A percentile compares a stretch with the other conserved stretches of the same genome.
phyloP scores from a whole-genome alignment of 2,797 vertebrate genomes.

The Chelon auratus region DNA sequence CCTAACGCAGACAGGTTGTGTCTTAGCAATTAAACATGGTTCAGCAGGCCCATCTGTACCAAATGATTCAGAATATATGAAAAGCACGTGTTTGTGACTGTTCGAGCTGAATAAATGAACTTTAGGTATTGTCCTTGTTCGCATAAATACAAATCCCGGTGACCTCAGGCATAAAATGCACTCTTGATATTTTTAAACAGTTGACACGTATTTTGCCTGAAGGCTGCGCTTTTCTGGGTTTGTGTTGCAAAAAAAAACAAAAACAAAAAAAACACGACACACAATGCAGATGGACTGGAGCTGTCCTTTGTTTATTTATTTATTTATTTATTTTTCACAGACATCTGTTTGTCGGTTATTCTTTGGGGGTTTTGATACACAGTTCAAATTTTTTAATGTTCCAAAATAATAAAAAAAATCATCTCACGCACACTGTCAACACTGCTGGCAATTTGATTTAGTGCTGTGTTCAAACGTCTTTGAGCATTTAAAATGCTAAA shows the following conservation, averaged over 20 bases:
- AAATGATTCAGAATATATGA: slow-evolving; percentile 50
- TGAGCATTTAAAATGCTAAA: neutral
- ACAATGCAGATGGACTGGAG: slow-evolving; percentile 26
- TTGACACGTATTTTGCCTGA: slow-evolving; percentile 38
- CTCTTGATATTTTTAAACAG: slow-evolving; percentile 69
- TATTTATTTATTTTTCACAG: neutral
- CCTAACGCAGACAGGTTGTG: slow-evolving; percentile 56
- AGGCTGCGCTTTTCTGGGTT: slow-evolving; percentile 56
- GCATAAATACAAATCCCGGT: slow-evolving; percentile 62
- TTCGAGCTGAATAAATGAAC: slow-evolving; percentile 62
- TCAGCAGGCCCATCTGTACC: slow-evolving; percentile 67
- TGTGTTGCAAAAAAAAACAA: slow-evolving; percentile 18
- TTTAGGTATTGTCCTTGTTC: slow-evolving; percentile 63
- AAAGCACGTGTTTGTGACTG: slow-evolving; percentile 48
- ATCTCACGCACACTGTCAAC: neutral
- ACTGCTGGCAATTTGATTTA: neutral
- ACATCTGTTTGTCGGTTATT: neutral
- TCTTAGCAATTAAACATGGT: slow-evolving; percentile 59
- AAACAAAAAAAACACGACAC: neutral
- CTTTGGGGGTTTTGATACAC: neutral
- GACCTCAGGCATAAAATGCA: slow-evolving; percentile 72
- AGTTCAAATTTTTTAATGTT: neutral
- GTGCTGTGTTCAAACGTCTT: neutral
- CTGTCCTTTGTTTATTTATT: slow-evolving; percentile 16
- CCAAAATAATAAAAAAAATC: slow-evolving; percentile 14